phyloP scores from a whole-genome alignment of 2,797 vertebrate genomes.

The Urophycis tenuis region DNA sequence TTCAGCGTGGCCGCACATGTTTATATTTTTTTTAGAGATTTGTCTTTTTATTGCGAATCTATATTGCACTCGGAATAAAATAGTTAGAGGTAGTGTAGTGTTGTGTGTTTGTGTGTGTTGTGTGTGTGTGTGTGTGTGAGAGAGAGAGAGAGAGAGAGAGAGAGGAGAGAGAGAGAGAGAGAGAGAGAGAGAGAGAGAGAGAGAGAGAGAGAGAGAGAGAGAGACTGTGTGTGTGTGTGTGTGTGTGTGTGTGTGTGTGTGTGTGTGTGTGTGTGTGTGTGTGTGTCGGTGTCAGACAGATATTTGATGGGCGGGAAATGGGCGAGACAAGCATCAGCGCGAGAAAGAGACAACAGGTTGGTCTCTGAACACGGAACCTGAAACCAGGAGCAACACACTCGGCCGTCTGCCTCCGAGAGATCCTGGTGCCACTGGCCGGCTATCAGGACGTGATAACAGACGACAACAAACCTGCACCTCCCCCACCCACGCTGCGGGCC shows the following conservation, averaged over 20 bases:
- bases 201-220: not conserved
- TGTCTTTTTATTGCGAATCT: no score
- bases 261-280: constrained; percentile 7
- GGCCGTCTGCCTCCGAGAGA: constrained; percentile 67
- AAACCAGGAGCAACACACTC: constrained; percentile 67
- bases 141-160: no score
- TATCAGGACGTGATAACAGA: constrained; percentile 76
- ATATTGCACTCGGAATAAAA: no score
- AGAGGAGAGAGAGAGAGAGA: no score
- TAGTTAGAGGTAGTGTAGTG: no score
- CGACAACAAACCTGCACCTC: constrained; percentile 66
- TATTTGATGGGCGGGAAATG: constrained; percentile 47
- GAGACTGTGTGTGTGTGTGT: not conserved
- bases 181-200: not conserved
- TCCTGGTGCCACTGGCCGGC: constrained; percentile 68
- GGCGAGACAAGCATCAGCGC: constrained; percentile 30
- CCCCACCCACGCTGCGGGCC: constrained; percentile 60
- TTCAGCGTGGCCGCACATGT: not conserved
- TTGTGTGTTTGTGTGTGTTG: no score
- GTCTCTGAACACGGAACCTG: constrained; percentile 62
- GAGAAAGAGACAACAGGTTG: constrained; percentile 42
- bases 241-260: constrained; percentile 13
- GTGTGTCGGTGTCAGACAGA: constrained; percentile 25
- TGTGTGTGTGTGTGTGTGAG: no score
- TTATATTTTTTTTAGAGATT: no score